Conservation (phyloP, 1,140 invertebrate genomes). For the Adelges cooleyi region DNA sequence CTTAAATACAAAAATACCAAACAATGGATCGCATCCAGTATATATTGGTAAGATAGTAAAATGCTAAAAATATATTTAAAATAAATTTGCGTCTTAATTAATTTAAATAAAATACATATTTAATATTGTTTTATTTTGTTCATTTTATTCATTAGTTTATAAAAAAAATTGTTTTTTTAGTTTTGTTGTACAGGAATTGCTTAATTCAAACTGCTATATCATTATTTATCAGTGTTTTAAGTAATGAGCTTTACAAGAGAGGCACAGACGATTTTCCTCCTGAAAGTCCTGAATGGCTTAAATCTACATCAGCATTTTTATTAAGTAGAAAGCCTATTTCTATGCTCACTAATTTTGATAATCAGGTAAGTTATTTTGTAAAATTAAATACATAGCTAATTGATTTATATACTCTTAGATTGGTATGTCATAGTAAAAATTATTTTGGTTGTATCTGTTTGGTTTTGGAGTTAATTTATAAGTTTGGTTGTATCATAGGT, state of each 20-base stretch:
- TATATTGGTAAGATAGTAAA: neutral
- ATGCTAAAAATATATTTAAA: too few relatives aligned
- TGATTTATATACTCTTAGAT: too few relatives aligned
- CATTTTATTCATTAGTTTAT: too few relatives aligned
- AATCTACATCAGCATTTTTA: neutral
- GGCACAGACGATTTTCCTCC: neutral
- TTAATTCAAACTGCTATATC: constrained; percentile 1
- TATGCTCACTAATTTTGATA: neutral
- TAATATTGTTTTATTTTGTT: too few relatives aligned
- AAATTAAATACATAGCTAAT: too few relatives aligned
- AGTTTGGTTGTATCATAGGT: too few relatives aligned
- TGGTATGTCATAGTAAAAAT: too few relatives aligned
- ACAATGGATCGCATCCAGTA: neutral
- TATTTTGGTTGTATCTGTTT: too few relatives aligned
- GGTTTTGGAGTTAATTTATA: too few relatives aligned
- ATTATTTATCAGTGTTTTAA: neutral
- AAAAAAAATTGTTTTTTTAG: neutral
- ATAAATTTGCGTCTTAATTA: too few relatives aligned
- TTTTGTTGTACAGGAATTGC: constrained; percentile 1
- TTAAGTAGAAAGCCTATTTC: constrained; percentile 13
- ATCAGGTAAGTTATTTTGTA: neutral
- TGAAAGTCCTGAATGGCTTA: neutral
- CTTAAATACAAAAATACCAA: constrained; percentile 2
- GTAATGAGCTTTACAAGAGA: neutral
- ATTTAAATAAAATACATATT: too few relatives aligned